phyloP scores from a whole-genome alignment of 2,113 vertebrate genomes.

The Bubo scandiacus region DNA sequence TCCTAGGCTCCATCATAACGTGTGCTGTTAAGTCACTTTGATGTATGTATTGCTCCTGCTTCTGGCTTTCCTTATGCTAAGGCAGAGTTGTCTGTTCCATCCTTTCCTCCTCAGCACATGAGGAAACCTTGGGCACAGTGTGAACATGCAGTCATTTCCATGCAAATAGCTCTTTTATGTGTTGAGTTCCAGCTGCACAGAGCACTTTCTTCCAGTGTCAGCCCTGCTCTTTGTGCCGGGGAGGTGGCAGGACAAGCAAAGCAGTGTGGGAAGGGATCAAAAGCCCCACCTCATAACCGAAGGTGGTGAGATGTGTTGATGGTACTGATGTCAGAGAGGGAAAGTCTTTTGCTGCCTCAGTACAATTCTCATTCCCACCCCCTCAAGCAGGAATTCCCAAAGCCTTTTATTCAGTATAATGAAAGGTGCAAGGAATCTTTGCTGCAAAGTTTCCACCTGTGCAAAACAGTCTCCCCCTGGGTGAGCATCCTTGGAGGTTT shows the following conservation, averaged over 20 bases:
- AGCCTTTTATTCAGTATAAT: neutral
- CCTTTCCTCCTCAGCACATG: neutral
- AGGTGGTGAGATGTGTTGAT: neutral
- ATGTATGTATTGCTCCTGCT: neutral
- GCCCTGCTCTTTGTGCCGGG: neutral
- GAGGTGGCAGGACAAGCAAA: neutral
- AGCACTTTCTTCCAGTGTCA: neutral
- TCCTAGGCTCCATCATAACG: neutral
- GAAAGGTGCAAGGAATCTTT: neutral
- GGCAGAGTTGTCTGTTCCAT: neutral
- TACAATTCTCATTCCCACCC: neutral
- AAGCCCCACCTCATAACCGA: neutral
- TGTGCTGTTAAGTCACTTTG: neutral
- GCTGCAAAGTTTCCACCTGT: neutral
- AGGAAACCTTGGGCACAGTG: neutral
- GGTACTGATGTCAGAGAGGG: neutral
- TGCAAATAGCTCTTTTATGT: neutral
- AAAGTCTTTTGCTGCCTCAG: neutral
- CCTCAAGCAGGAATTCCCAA: slow-evolving; percentile 8
- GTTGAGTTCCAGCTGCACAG: neutral
- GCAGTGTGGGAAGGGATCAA: neutral
- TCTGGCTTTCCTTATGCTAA: neutral
- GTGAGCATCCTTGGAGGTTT: neutral
- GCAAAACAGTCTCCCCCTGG: neutral
- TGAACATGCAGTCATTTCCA: neutral